Conservation (phyloP, 2,797 vertebrate species). For the Hephaestus fuliginosus region DNA sequence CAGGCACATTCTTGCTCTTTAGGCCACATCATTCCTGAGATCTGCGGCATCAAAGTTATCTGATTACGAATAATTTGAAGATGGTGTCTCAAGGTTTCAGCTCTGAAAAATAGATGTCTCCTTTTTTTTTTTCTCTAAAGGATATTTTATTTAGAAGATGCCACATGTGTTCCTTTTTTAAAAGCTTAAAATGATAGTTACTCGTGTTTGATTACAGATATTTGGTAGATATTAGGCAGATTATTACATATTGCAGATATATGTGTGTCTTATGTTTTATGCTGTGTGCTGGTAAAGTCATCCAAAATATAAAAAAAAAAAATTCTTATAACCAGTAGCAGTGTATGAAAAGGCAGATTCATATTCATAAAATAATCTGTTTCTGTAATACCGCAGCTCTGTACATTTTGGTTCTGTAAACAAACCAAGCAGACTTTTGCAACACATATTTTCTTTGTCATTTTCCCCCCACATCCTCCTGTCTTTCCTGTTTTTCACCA, state of each 20-base stretch:
- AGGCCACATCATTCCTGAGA: slow-evolving; percentile 49
- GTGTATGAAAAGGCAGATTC: background rate
- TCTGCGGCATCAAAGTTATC: slow-evolving; percentile 35
- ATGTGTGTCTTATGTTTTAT: too few species aligned
- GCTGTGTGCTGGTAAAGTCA: background rate
- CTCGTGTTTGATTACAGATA: background rate
- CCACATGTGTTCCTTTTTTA: background rate
- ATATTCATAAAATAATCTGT: background rate
- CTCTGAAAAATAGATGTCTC: slow-evolving; percentile 20
- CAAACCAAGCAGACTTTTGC: background rate
- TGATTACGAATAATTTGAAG: slow-evolving; percentile 36
- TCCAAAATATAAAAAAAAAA: too few species aligned
- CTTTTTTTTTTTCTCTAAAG: background rate
- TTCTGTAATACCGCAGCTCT: background rate
- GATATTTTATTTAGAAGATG: slow-evolving; percentile 19
- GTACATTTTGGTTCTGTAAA: too few species aligned
- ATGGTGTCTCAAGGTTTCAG: background rate
- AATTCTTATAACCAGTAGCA: background rate
- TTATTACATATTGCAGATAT: too few species aligned
- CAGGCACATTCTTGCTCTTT: slow-evolving; percentile 36
- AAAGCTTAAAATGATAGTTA: slow-evolving; percentile 2
- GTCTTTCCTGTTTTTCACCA: background rate
- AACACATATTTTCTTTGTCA: background rate
- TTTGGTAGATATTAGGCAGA: background rate
- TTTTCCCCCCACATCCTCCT: background rate